Conservation (phyloP, 2,113 vertebrate species). For the Cranoglanis bouderius region DNA sequence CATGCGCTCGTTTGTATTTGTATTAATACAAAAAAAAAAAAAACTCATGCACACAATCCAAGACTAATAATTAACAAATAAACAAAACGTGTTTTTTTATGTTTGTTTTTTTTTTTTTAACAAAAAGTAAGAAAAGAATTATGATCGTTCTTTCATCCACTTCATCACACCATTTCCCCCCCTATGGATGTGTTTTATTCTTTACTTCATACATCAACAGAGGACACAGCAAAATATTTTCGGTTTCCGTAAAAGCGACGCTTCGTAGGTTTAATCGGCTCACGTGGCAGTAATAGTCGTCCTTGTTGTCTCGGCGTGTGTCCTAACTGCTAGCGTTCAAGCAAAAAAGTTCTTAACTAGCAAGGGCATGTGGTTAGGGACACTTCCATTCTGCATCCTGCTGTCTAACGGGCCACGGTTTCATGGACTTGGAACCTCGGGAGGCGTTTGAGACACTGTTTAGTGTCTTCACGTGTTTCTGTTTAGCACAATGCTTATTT, state of each 20-base stretch:
- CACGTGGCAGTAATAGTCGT: neutral
- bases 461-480: neutral
- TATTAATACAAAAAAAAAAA: no score
- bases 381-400: neutral
- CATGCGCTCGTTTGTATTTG: neutral
- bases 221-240: neutral
- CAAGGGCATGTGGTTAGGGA: neutral
- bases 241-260: neutral
- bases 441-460: neutral
- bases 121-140: no score
- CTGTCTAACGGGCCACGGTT: neutral
- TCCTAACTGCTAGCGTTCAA: neutral
- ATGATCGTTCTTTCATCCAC: no score
- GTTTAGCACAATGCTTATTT: neutral
- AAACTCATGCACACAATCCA: neutral
- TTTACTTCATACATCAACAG: neutral
- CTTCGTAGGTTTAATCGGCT: neutral
- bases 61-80: no score
- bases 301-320: neutral
- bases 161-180: no score
- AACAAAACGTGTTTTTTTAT: no score
- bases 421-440: neutral
- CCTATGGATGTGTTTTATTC: neutral
- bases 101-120: no score
- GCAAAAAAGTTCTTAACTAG: neutral